phyloP scores from a whole-genome alignment of 2,888 invertebrate species.

The Agapetus fuscipes region DNA sequence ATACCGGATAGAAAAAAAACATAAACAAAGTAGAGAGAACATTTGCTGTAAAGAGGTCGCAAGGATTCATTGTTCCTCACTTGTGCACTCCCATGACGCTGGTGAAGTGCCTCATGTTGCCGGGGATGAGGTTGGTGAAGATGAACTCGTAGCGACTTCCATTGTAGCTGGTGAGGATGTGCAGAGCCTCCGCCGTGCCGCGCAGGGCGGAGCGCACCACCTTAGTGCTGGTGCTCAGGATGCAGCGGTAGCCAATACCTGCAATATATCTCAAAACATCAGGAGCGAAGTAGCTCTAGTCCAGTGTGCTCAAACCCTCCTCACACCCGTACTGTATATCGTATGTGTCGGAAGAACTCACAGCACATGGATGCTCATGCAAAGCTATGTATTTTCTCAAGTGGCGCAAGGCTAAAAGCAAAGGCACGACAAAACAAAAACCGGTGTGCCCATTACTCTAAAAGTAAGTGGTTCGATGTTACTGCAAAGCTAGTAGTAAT shows the following conservation, averaged over 20 bases:
- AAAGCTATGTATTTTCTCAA: too few species aligned
- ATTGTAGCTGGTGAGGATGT: conserved; percentile 73
- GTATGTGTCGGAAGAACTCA: too few species aligned
- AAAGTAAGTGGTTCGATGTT: not conserved
- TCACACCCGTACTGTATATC: not conserved
- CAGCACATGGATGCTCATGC: too few species aligned
- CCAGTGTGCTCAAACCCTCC: conserved; percentile 1
- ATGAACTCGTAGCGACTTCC: conserved; percentile 91
- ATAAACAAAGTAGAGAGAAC: too few species aligned
- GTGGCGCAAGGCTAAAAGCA: too few species aligned
- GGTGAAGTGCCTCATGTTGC: conserved; percentile 77
- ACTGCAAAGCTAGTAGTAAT: too few species aligned
- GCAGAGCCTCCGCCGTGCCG: conserved; percentile 75
- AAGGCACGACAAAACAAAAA: too few species aligned
- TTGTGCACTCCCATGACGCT: conserved; percentile 89
- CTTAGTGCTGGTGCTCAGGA: conserved; percentile 72
- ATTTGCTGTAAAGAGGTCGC: too few species aligned
- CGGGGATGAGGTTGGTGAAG: conserved; percentile 84
- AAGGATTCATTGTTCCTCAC: too few species aligned
- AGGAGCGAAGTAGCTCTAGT: conserved; percentile 1
- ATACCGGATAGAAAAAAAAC: too few species aligned
- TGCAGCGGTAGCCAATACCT: conserved; percentile 87
- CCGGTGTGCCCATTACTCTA: too few species aligned
- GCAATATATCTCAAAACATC: conserved; percentile 28
- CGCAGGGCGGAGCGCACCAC: conserved; percentile 78